Evolutionary conservation across 2,113 vertebrate genomes (phyloP), one percentile per base, ranked within the genome.

Genomic region (Oryzias javanicus): DNA sequence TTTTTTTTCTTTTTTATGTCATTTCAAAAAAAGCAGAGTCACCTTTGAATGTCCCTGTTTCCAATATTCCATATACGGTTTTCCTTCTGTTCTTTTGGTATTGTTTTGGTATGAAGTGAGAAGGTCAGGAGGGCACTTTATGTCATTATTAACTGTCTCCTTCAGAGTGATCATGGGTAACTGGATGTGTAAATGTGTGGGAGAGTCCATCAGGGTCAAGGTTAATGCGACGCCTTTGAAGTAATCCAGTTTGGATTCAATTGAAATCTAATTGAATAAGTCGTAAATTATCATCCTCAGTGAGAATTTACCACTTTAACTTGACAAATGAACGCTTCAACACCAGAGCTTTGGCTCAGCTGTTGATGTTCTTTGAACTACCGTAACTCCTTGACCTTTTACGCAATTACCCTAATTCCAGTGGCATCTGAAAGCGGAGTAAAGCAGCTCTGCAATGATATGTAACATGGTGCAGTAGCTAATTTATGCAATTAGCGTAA

Each of bases 1-100:
- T 80, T 85, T 88, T 12, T 86, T 89, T 76, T 85, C 49, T 29
- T 81, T 85, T 88, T 12, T 57, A 50, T 60, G n/a, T 35, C 60
- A 46, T 84, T 86, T 86, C 2, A 81, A 82, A 35, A 83, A 86
- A 79, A 80, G 73, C 77, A 18, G 47, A 45, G 70, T 80, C 82
- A 74, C 81, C 74, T 76, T 67, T 67, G 8, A 0, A 41, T 15
- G 8, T 35, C 62, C 29, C 44, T 14, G 18, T 35, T 75, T 25
- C 71, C 65, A 64, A 18, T 22, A 12, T 3, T 48, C 49, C 13
- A 42, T 56, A 12, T 74, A 54, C 46, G 20, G 44, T 40, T 71
- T 70, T 20, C 17, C 45, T 42, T 66, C 56, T 0, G 54, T 2
- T 48, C 64, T 48, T 45, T 45, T 27, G 40, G 45, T 56, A 24